These are phyloP conservation scores for Adineta ricciae DNA, from an alignment of 2,888 invertebrate species.

Conservation along the genomic window DNA sequence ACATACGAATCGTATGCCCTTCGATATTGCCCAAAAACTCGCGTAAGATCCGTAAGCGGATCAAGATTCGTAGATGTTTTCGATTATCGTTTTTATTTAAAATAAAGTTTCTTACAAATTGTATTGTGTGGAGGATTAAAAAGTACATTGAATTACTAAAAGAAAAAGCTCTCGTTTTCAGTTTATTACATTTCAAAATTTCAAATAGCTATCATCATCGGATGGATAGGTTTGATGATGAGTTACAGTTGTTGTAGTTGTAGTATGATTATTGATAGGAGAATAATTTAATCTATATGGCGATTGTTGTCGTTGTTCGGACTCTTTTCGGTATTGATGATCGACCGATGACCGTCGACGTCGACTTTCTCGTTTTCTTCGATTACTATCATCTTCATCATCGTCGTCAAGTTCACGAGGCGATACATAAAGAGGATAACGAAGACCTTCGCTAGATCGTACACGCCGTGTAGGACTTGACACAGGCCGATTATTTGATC, in stretches of 20 bases:
- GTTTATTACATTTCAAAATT: neutral
- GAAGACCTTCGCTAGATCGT: neutral
- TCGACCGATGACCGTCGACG: neutral
- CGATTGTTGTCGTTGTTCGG: neutral
- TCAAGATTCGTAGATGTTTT: too few species aligned
- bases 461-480: neutral
- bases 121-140: neutral
- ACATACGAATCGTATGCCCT: too few species aligned
- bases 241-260: neutral
- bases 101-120: neutral
- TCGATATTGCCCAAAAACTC: too few species aligned
- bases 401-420: neutral
- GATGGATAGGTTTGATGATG: neutral
- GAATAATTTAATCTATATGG: neutral
- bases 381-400: neutral
- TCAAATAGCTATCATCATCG: neutral
- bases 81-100: neutral
- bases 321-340: neutral
- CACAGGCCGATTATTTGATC: neutral
- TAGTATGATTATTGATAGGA: neutral
- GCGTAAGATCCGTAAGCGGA: too few species aligned
- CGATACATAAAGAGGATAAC: neutral
- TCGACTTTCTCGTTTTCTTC: neutral
- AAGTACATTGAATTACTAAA: neutral
- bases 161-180: neutral